Base-by-base conservation (phyloP, 2,797 vertebrate species). In the Melanotaenia nigrans region DNA sequence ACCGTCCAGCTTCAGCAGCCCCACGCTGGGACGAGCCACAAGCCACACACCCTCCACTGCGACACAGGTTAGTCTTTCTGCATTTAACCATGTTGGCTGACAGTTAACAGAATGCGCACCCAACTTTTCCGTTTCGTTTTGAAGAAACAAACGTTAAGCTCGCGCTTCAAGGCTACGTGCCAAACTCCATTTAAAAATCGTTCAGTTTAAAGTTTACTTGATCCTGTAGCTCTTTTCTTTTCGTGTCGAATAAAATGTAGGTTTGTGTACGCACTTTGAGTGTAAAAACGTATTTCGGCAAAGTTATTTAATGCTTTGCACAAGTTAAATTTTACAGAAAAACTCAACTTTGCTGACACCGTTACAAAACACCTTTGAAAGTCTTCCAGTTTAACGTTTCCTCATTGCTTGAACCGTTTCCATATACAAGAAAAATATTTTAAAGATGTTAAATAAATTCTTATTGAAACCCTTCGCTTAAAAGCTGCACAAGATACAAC, bases 31-130 rank as follows among this genome's bases (percentile, higher is more conserved):
- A 22, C 82, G 2, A 16, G 9, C 10, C 57, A 49, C 5, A 47
- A 71, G 60, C 40, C 16, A 53, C 6, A 38, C 75, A n/a, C 28
- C 55, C 38, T 49, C 51, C 49, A 24, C 60, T 24, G 9, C 18
- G 66, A 25, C 53, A 28, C 85, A 92, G 92, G 93, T 92, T 38
- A 63, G 89, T 88, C 1, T 0, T 1, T 22, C 35, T 2, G 25
- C 35, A 0, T 14, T 28, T 20, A 16, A 1, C 1, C 1, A 6
- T 11, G 49, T 42, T 53, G 5, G 32, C 5, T 4, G 13, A 5
- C 3, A 57, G 35, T 49, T 64, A 16, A 9, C 7, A 33, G 35
- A 51, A 18, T 4, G 28, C 36, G 3, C 2, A 1, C n/a, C 1
- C 68, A 40, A 24, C 6, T 59, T 3, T 7, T 22, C 5, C 18